Base-by-base conservation (phyloP, 2,113 vertebrate species). In the Scomber japonicus region DNA sequence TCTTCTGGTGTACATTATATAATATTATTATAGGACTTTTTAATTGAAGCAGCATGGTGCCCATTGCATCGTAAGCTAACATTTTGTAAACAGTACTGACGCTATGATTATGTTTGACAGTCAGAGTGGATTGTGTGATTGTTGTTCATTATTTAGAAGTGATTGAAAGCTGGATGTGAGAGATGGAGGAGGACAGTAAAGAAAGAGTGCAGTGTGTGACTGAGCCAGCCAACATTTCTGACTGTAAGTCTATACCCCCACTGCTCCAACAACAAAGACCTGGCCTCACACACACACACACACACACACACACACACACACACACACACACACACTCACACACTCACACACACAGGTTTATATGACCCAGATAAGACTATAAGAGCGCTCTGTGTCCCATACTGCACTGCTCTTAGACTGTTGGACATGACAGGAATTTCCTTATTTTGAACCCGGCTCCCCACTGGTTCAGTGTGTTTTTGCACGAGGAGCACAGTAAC, bases 231-330 rank as follows among this genome's bases (percentile, higher is more conserved):
- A 46, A 40, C 82, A 71, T 54, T 66, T 76, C 24, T 63, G 80
- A 71, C 71, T 72, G 84, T 80, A 87, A 87, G 68, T 46, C 40
- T 64, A 81, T 70, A 76, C 51, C 55, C 53, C 80, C 67, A 75
- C 40, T 75, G 64, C 70, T 67, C 12, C 59, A 16, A 16, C 57
- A 30, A 60, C 63, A 51, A 48, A 50, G 24, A 59, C 44, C 16
- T 9, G 40, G 24, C n/a, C 76, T 35, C 71, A 64, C 35, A 49
- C 71, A 69, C 27, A 53, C 31, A 69, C 44, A 69, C 62, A 57
- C 69, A 54, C 44, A 48, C 64, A 24, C 67, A 51, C 56, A 69
- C 65, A 71, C 44, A 21, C 31, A 69, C 44, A 69, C 62, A 57
- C 69, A 54, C 71, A 64, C 35, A 49, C 71, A 69, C 27, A 53